Conservation (phyloP, 2,113 vertebrate species). For the Phrynosoma blainvillii region DNA sequence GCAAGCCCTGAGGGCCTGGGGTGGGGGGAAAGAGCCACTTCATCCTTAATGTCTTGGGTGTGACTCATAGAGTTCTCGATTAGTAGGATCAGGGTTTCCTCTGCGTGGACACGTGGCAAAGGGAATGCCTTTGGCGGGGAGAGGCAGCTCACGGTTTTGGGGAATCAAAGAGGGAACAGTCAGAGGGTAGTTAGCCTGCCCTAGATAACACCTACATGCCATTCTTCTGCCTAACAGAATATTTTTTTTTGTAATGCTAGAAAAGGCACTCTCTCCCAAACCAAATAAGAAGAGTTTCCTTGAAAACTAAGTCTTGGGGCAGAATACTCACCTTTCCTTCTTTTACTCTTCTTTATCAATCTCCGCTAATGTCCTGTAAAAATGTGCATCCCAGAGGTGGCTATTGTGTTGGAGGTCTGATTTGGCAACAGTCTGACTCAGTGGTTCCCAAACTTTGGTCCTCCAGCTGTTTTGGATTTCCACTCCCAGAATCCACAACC, state of each 20-base stretch:
- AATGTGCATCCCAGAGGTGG: neutral
- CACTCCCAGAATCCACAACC: too few relatives aligned
- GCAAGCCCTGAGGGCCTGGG: neutral
- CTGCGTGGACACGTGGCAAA: too few relatives aligned
- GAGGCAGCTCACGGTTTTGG: accelerated
- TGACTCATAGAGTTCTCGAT: neutral
- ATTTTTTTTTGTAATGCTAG: neutral
- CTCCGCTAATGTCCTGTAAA: too few relatives aligned
- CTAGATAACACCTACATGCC: neutral
- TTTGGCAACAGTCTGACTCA: neutral
- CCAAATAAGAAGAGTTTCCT: neutral
- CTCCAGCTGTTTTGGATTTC: too few relatives aligned
- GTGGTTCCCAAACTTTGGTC: too few relatives aligned
- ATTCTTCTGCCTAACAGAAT: neutral
- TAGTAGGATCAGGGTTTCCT: neutral
- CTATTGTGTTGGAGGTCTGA: neutral
- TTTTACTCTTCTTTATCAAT: too few relatives aligned
- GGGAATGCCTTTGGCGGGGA: too few relatives aligned
- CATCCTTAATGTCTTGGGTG: neutral
- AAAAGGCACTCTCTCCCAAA: neutral
- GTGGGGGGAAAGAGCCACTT: neutral
- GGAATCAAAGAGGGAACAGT: neutral
- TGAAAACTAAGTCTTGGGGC: too few relatives aligned
- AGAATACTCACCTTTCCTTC: too few relatives aligned
- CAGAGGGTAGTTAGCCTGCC: neutral